Percentiles rank a stretch among this genome's conserved stretches.
These are phyloP conservation scores for Narcine bancroftii DNA, from an alignment of 2,113 vertebrate species.

Conservation along the genomic window DNA sequence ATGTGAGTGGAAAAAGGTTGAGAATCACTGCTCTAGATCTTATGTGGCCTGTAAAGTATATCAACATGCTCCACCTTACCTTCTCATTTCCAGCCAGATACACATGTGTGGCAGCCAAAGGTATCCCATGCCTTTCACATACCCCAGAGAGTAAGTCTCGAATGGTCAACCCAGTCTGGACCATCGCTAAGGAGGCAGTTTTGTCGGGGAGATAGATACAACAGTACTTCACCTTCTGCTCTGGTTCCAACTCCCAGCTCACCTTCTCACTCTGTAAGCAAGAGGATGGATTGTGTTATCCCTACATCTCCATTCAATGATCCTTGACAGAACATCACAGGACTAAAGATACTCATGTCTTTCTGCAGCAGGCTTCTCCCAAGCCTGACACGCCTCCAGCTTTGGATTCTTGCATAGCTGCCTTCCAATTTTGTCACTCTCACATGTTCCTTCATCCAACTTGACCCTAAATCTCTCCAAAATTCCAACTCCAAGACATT, in stretches of 20 bases:
- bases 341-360: no score
- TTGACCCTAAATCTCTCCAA: background rate
- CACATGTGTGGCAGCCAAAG: slow-evolving; percentile 75
- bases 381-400: background rate
- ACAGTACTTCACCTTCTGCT: slow-evolving; percentile 74
- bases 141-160: slow-evolving; percentile 76
- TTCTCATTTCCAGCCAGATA: slow-evolving; percentile 84
- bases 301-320: background rate
- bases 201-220: slow-evolving; percentile 87
- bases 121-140: slow-evolving; percentile 87
- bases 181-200: slow-evolving; percentile 74
- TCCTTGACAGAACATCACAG: background rate
- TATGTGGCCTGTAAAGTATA: background rate
- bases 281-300: background rate
- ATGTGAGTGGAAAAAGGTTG: no score
- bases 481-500: background rate
- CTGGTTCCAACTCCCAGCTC: slow-evolving; percentile 54
- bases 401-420: background rate
- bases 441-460: background rate
- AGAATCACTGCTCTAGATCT: no score
- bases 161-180: slow-evolving; percentile 66
- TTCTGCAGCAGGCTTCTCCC: background rate
- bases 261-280: slow-evolving; percentile 53
- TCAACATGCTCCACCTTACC: slow-evolving; percentile 51
- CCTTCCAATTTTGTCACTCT: background rate